Evolutionary conservation across 2,797 vertebrate genomes (phyloP).

Genomic region (Typhlichthys eigenmanni): DNA sequence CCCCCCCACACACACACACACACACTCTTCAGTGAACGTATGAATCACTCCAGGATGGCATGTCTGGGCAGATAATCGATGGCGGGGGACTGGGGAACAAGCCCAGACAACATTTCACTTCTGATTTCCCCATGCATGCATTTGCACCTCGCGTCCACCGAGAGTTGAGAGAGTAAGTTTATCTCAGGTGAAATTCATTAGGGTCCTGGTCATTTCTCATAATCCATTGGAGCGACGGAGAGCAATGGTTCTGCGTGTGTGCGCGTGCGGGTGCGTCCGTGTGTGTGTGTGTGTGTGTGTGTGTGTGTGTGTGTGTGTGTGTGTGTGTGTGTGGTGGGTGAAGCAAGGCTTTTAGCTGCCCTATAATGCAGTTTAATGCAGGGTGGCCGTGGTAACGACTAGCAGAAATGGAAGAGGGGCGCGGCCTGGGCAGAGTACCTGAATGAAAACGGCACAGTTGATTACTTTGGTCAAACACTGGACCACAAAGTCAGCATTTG

Average conservation of each 20-base stretch:
- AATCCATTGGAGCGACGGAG: constrained; percentile 55
- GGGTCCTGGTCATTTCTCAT: constrained; percentile 64
- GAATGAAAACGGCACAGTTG: not conserved
- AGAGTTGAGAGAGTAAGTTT: constrained; percentile 32
- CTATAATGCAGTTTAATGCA: constrained; percentile 63
- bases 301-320: too few species aligned
- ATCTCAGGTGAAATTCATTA: constrained; percentile 66
- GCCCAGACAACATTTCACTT: too few species aligned
- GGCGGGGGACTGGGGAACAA: too few species aligned
- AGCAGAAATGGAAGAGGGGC: constrained; percentile 44
- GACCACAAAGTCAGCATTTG: too few species aligned
- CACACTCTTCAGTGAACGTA: not conserved
- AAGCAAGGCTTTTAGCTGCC: constrained; percentile 34
- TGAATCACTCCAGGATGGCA: too few species aligned
- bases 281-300: not conserved
- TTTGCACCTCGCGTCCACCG: constrained; percentile 34
- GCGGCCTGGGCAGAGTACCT: constrained; percentile 10
- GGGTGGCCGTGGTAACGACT: constrained; percentile 61
- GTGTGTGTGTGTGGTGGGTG: too few species aligned
- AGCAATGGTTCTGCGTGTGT: constrained; percentile 38
- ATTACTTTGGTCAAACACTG: too few species aligned
- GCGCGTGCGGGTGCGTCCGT: not conserved
- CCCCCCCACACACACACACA: not conserved
- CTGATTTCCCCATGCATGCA: constrained; percentile 48
- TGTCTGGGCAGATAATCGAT: too few species aligned